These are phyloP conservation scores for Leptinotarsa tumamoca DNA, from an alignment of 2,888 invertebrate species.

Conservation along the genomic window DNA sequence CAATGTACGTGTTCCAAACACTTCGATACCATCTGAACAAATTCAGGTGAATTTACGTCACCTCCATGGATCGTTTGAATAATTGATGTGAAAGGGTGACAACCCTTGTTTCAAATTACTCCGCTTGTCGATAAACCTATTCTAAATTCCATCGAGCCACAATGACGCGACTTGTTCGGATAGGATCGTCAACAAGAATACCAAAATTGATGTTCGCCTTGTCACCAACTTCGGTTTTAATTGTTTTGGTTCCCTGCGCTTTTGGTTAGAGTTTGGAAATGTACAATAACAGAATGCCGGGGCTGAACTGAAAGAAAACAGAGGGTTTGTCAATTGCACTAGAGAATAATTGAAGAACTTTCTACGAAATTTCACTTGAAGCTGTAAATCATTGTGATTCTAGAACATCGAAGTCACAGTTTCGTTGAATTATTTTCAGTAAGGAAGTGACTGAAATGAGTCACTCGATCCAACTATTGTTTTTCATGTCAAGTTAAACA, in stretches of 20 bases:
- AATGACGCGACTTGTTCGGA: constrained; percentile 22
- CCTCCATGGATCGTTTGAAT: constrained; percentile 16
- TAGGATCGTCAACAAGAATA: constrained; percentile 29
- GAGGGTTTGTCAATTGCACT: neutral
- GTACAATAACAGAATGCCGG: neutral
- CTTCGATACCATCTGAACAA: constrained; percentile 12
- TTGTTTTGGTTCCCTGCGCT: constrained; percentile 25
- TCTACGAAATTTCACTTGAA: neutral
- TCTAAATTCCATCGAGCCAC: constrained; percentile 19
- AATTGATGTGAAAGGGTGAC: constrained; percentile 18
- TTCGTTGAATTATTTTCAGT: too few species aligned
- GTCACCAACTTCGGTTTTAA: constrained; percentile 30
- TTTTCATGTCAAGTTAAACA: too few species aligned
- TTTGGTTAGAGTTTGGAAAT: constrained; percentile 4
- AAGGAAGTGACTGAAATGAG: too few species aligned
- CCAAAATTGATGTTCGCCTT: constrained; percentile 30
- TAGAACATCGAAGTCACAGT: too few species aligned
- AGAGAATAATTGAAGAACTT: neutral
- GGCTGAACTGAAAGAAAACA: neutral
- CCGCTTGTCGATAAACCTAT: constrained; percentile 28
- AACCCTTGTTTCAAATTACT: constrained; percentile 27
- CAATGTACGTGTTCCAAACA: constrained; percentile 8
- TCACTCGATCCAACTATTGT: too few species aligned
- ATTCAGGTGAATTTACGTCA: constrained; percentile 20
- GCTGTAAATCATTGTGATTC: too few species aligned